Conservation (phyloP, 2,888 invertebrate species). For the Zygogramma bicolorata region DNA sequence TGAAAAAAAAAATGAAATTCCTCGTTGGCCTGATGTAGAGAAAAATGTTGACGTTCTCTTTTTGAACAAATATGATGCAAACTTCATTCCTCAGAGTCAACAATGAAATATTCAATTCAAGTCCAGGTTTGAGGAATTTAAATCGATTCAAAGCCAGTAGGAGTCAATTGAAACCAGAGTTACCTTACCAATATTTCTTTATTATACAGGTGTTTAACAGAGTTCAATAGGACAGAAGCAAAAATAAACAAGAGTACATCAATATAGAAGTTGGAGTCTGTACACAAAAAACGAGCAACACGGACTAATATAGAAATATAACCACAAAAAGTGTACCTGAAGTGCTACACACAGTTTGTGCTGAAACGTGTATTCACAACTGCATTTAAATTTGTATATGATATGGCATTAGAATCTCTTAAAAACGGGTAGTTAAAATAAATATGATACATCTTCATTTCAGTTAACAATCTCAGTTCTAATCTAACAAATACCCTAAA, state of each 20-base stretch:
- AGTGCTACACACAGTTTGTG: neutral
- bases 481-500: neutral
- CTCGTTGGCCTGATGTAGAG: no score
- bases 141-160: no score
- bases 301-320: neutral
- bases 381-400: neutral
- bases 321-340: neutral
- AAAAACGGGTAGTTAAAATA: conserved; percentile 18
- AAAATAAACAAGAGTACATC: conserved; percentile 29
- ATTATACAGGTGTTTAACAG: conserved; percentile 47
- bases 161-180: neutral
- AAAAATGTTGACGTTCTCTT: no score
- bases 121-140: no score
- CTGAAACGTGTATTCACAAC: neutral
- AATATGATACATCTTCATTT: conserved; percentile 18
- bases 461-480: conserved; percentile 16
- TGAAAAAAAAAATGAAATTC: no score
- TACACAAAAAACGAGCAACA: neutral
- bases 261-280: conserved; percentile 24
- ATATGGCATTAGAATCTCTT: conserved; percentile 15
- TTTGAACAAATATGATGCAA: no score
- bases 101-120: no score
- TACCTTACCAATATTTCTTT: conserved; percentile 25
- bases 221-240: conserved; percentile 46
- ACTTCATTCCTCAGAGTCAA: no score